A percentile compares a stretch with the other conserved stretches of the same genome.
These are phyloP conservation scores for Epistrophe grossulariae DNA, from an alignment of 2,888 invertebrate genomes.

Conservation along the genomic window DNA sequence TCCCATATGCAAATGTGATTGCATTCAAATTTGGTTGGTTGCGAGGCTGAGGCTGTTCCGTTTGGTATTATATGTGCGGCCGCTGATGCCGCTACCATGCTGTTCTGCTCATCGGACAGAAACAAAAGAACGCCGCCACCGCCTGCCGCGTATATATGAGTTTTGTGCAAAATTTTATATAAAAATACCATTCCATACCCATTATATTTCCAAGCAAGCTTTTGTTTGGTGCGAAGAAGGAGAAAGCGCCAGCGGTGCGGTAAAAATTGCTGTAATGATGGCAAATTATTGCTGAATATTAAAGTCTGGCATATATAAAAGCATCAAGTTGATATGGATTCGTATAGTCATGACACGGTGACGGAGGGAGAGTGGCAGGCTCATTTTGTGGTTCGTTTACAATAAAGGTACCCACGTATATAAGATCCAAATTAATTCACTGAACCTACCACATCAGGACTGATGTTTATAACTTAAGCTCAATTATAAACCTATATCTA, in stretches of 20 bases:
- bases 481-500: conserved; percentile 43
- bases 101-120: conserved; percentile 57
- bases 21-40: conserved; percentile 54
- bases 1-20: conserved; percentile 74
- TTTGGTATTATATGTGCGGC: conserved; percentile 3
- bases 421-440: conserved; percentile 50
- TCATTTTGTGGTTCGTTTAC: conserved; percentile 39
- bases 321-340: conserved; percentile 20
- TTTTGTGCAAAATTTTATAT: conserved; percentile 12
- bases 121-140: conserved; percentile 44
- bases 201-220: not conserved
- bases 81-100: conserved; percentile 4
- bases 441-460: conserved; percentile 11
- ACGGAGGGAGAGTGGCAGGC: conserved; percentile 15
- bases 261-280: conserved; percentile 67
- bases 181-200: conserved; percentile 6
- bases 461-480: conserved; percentile 60
- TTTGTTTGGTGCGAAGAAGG: not conserved
- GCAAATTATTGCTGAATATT: conserved; percentile 72
- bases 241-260: conserved; percentile 33
- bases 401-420: not conserved
- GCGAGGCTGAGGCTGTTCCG: conserved; percentile 28
- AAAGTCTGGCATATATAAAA: conserved; percentile 36
- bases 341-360: not conserved
- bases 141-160: not conserved